These are phyloP conservation scores for Leucosticte australis DNA, from an alignment of 2,113 vertebrate species.

Conservation along the genomic window DNA sequence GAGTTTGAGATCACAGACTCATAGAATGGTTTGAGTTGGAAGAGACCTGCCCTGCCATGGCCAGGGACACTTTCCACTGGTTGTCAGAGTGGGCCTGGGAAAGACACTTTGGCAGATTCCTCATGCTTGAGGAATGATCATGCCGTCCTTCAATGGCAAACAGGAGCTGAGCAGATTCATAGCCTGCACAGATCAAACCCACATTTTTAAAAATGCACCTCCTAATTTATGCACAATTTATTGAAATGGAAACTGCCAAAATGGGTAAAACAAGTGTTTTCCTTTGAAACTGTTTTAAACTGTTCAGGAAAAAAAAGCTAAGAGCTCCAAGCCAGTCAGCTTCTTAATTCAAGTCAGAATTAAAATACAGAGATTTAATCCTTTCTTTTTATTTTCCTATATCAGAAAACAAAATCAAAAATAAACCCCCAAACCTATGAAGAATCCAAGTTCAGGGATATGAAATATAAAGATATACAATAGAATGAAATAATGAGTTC, in stretches of 20 bases:
- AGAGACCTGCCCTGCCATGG: background rate
- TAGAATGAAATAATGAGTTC: background rate
- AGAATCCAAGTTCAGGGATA: background rate
- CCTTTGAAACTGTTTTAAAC: background rate
- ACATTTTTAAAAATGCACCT: rapidly evolving
- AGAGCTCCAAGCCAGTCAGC: background rate
- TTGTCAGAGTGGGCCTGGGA: background rate
- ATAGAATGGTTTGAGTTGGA: background rate
- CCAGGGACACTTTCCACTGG: background rate
- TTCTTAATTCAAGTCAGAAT: background rate
- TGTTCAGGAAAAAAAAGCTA: background rate
- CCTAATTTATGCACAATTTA: background rate
- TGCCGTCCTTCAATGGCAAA: background rate
- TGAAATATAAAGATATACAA: background rate
- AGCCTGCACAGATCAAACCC: background rate
- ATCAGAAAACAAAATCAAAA: background rate
- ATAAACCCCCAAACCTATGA: background rate
- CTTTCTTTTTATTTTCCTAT: background rate
- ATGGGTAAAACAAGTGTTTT: background rate
- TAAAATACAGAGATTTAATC: background rate
- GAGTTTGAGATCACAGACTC: background rate
- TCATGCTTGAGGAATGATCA: background rate
- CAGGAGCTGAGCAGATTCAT: background rate
- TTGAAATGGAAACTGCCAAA: background rate
- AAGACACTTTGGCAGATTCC: background rate